Percentiles rank a stretch among this genome's conserved stretches.
Conservation (phyloP, 1,140 invertebrate species). For the Polypedilum vanderplanki region DNA sequence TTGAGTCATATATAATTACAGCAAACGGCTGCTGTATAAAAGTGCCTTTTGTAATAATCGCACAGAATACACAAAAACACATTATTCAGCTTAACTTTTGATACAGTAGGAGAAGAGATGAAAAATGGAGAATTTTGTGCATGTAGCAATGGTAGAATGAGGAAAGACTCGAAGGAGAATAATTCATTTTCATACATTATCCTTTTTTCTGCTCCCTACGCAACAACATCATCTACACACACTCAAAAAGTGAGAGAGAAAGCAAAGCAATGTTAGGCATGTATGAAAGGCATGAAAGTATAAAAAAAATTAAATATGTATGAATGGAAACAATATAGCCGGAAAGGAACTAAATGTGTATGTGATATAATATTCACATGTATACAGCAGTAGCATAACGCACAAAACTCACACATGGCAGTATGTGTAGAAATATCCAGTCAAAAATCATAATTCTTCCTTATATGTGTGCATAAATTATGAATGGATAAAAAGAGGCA, state of each 20-base stretch:
- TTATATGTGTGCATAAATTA: slow-evolving; percentile 14
- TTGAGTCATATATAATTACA: too few species aligned
- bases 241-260: slow-evolving; percentile 47
- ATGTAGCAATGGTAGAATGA: not conserved
- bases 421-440: not conserved
- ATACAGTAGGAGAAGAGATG: too few species aligned
- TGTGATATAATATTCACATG: not conserved
- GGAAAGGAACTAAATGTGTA: not conserved
- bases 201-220: not conserved
- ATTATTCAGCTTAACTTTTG: too few species aligned
- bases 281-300: not conserved
- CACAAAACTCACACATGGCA: not conserved
- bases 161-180: not conserved
- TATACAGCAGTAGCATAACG: too few species aligned
- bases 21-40: too few species aligned
- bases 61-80: too few species aligned
- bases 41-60: too few species aligned
- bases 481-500: not conserved
- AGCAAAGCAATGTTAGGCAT: not conserved
- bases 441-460: slow-evolving; percentile 19
- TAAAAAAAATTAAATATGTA: slow-evolving; percentile 5
- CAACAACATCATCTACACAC: not conserved
- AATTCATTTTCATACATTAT: slow-evolving; percentile 28
- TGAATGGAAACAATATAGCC: slow-evolving; percentile 11
- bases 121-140: not conserved